phyloP scores from a whole-genome alignment of 2,797 vertebrate species.

The Meda fulgida region DNA sequence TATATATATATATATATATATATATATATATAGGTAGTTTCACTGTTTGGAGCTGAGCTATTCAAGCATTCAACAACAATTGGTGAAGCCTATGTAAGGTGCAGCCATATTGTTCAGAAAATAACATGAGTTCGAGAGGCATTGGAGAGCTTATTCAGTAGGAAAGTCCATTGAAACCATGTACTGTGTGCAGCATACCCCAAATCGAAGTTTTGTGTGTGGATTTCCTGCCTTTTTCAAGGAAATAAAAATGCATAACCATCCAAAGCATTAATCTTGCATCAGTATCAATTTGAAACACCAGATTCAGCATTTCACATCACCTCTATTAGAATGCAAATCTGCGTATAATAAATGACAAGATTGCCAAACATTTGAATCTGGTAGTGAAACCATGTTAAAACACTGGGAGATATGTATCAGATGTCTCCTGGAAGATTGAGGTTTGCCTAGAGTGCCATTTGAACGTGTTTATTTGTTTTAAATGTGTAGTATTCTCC shows the following conservation, averaged over 20 bases:
- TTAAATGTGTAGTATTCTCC: neutral
- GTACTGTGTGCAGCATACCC: conserved; percentile 8
- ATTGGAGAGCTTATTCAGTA: conserved; percentile 4
- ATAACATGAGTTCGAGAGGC: neutral
- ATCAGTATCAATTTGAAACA: conserved; percentile 14
- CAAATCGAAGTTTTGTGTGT: conserved; percentile 6
- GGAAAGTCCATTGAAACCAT: conserved; percentile 10
- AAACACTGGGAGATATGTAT: neutral
- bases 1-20: too few species aligned
- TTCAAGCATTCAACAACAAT: conserved; percentile 9
- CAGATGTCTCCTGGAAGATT: conserved; percentile 8
- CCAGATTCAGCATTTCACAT: conserved; percentile 20
- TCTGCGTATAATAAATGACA: conserved; percentile 1
- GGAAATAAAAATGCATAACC: conserved; percentile 28
- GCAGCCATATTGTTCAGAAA: conserved; percentile 8
- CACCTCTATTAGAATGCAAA: conserved; percentile 24
- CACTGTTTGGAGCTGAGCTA: neutral
- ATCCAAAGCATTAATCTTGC: conserved; percentile 7
- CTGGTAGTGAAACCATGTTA: neutral
- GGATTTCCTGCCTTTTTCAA: conserved; percentile 25
- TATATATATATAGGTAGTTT: neutral
- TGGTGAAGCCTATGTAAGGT: neutral
- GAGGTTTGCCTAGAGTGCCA: conserved; percentile 3
- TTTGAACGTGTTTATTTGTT: neutral
- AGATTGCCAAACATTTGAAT: conserved; percentile 2